Percentiles rank a stretch among this genome's conserved stretches.
phyloP scores from a whole-genome alignment of 2,888 invertebrate genomes.

The Xylophagus ater region DNA sequence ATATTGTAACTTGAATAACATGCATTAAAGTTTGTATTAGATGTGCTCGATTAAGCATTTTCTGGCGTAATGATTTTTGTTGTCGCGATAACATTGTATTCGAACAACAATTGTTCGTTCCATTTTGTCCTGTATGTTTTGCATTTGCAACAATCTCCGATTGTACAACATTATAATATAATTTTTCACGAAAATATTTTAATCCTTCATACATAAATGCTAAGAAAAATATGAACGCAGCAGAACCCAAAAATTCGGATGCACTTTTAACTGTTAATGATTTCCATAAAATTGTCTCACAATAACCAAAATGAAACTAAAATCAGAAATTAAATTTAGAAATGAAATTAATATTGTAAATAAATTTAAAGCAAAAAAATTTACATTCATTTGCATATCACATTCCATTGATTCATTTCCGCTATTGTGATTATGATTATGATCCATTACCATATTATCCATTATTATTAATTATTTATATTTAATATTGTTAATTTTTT shows the following conservation, averaged over 20 bases:
- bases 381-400: not conserved
- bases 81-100: constrained; percentile 20
- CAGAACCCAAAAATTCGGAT: constrained; percentile 73
- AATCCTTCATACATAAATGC: constrained; percentile 91
- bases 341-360: constrained; percentile 2
- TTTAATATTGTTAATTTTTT: too few relatives aligned
- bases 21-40: constrained; percentile 30
- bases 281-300: constrained; percentile 67
- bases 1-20: constrained; percentile 30
- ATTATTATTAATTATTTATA: too few relatives aligned
- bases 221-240: constrained; percentile 77
- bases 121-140: too few relatives aligned
- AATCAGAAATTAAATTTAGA: constrained; percentile 32
- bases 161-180: constrained; percentile 22
- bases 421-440: constrained; percentile 21
- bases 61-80: constrained; percentile 19
- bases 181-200: constrained; percentile 60
- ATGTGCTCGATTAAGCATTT: constrained; percentile 26
- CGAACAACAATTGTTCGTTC: too few relatives aligned
- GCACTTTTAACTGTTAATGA: constrained; percentile 63
- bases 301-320: constrained; percentile 68
- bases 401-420: not conserved
- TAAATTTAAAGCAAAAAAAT: not conserved
- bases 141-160: constrained; percentile 20
- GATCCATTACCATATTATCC: constrained; percentile 25